Conservation (phyloP, 2,888 invertebrate genomes). For the Pecten maximus region DNA sequence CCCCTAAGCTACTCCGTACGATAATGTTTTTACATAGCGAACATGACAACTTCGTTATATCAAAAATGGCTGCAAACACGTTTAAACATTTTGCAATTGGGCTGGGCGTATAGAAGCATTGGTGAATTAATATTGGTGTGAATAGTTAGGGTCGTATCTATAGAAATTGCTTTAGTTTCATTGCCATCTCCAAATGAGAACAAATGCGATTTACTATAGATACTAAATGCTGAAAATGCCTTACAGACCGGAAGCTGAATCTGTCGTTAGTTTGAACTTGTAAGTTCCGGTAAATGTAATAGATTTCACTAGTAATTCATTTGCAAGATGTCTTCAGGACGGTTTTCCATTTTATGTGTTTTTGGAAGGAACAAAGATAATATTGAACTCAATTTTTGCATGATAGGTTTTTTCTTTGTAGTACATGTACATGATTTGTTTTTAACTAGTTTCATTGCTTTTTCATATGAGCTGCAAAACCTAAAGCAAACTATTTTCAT, state of each 20-base stretch:
- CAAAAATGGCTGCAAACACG: slow-evolving; percentile 74
- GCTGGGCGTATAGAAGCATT: slow-evolving; percentile 69
- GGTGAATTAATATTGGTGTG: slow-evolving; percentile 73
- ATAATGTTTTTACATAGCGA: slow-evolving; percentile 62
- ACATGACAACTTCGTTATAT: slow-evolving; percentile 67
- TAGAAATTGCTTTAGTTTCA: slow-evolving; percentile 79
- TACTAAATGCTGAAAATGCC: slow-evolving; percentile 38
- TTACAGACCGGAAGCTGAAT: slow-evolving; percentile 9
- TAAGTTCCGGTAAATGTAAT: background rate
- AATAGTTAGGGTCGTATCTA: slow-evolving; percentile 69
- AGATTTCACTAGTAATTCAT: background rate
- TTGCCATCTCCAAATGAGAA: slow-evolving; percentile 58
- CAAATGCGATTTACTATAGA: slow-evolving; percentile 68
- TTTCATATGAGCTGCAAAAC: background rate
- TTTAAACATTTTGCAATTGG: slow-evolving; percentile 75
- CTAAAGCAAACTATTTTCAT: too few relatives aligned
- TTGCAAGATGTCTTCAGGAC: background rate
- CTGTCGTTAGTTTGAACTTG: background rate
- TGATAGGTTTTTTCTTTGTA: background rate
- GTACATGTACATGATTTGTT: background rate
- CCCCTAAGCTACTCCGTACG: slow-evolving; percentile 63
- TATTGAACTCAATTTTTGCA: background rate
- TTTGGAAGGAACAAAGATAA: background rate
- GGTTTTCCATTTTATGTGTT: background rate
- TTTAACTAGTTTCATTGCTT: background rate